Percentiles rank a stretch among this genome's conserved stretches.
Conservation (phyloP, 2,888 invertebrate species). For the Dicyrtoma fusca region DNA sequence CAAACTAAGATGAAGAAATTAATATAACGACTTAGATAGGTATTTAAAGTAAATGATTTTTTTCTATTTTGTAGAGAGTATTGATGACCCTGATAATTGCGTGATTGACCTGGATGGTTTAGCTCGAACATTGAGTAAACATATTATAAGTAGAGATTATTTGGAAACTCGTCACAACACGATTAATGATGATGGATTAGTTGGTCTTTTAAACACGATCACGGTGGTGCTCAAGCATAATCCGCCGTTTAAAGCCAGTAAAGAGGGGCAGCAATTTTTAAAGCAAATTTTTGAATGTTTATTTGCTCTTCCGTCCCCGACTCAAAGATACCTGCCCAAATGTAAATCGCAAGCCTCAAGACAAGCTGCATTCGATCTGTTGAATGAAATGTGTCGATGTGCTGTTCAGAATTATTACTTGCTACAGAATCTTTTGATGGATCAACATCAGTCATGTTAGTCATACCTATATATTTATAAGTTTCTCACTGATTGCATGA, state of each 20-base stretch:
- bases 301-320: constrained; percentile 86
- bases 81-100: constrained; percentile 65
- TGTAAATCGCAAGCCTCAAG: constrained; percentile 87
- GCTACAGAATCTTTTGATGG: constrained; percentile 78
- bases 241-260: constrained; percentile 80
- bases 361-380: constrained; percentile 85
- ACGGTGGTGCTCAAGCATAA: constrained; percentile 88
- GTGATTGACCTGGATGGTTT: constrained; percentile 74
- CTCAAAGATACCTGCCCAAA: constrained; percentile 83
- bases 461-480: not conserved
- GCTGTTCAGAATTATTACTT: constrained; percentile 83
- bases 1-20: too few species aligned
- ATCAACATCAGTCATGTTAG: constrained; percentile 80
- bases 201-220: constrained; percentile 81
- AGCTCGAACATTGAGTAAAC: constrained; percentile 69
- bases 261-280: constrained; percentile 72
- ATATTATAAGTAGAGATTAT: constrained; percentile 76
- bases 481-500: too few species aligned
- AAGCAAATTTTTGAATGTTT: constrained; percentile 76
- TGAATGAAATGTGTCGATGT: constrained; percentile 84
- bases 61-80: constrained; percentile 60
- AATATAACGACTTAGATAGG: too few species aligned
- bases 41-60: too few species aligned
- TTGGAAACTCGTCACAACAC: constrained; percentile 80
- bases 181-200: constrained; percentile 85